Evolutionary conservation across 2,113 vertebrate genomes (phyloP), one percentile per base, ranked within the genome.

Genomic region (Cisticola juncidis): DNA sequence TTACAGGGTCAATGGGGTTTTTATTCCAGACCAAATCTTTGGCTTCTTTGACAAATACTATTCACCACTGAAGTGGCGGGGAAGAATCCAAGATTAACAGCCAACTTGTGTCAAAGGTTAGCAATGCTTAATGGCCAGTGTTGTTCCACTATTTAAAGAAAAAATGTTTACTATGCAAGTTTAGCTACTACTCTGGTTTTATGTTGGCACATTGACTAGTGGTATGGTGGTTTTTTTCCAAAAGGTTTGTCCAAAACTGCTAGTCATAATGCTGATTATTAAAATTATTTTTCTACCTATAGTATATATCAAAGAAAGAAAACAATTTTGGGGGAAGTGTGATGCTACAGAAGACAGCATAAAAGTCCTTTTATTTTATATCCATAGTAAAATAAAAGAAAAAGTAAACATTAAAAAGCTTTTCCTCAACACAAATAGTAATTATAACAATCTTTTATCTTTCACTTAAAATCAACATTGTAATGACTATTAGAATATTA

Each of bases 161-260:
- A 22, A 62, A 69, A 33, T 15, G 22, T 54, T 76, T 71, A 68
- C 51, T 51, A 47, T 21, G 9, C 38, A 68, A 51, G 40, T 70
- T 92, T 82, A 60, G 11, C 20, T 50, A 17, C 19, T 71, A 35
- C 18, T 81, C 35, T 28, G 14, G 15, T 45, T 84, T 73, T 25
- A 70, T 15, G 35, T 69, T 74, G 40, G 70, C 29, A 50, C 20
- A 20, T 16, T 53, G 29, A 50, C 7, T 11, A 51, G 28, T 19
- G 21, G 8, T 22, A 40, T 31, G 24, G 2, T 42, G 29, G 0
- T 0, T 61, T 62, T 70, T 50, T 72, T 45, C 35, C 51, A 51
- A 48, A 81, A 25, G 29, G 9, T 65, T 85, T 66, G 6, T 50
- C 38, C 62, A 35, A 76, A 86, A 48, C 33, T 44, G 40, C 48